Conservation (phyloP, 2,113 vertebrate species). For the Poeciliopsis occidentalis region DNA sequence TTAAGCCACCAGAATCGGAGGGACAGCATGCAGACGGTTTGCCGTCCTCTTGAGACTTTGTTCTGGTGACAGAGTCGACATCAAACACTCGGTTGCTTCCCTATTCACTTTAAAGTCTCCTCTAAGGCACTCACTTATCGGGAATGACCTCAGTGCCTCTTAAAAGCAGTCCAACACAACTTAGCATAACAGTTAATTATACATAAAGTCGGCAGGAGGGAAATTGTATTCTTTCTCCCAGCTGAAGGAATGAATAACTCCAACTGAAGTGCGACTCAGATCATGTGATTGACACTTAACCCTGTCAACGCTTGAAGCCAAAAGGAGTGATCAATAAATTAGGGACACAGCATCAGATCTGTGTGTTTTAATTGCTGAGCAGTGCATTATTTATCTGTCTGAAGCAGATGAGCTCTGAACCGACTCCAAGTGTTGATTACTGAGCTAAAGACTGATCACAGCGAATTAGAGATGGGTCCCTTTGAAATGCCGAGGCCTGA, state of each 20-base stretch:
- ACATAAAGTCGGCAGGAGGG: constrained; percentile 55
- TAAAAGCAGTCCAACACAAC: constrained; percentile 35
- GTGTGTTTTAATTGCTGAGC: constrained; percentile 74
- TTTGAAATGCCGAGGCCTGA: constrained; percentile 8
- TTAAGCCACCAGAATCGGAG: not conserved
- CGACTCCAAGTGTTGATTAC: constrained; percentile 67
- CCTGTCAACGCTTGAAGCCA: constrained; percentile 64
- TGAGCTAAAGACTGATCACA: constrained; percentile 64
- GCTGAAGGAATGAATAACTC: constrained; percentile 71
- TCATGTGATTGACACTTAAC: constrained; percentile 81
- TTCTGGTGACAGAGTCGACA: constrained; percentile 12
- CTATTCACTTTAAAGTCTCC: constrained; percentile 64
- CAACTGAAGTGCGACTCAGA: constrained; percentile 73
- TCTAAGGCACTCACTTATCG: constrained; percentile 28
- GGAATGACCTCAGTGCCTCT: constrained; percentile 38
- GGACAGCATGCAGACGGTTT: not conserved
- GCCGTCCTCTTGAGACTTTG: not conserved
- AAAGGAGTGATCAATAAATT: constrained; percentile 79
- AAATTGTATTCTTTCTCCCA: constrained; percentile 63
- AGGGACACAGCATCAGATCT: constrained; percentile 74
- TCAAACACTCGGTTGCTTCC: constrained; percentile 29
- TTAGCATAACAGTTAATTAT: constrained; percentile 72
- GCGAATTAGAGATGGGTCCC: constrained; percentile 49
- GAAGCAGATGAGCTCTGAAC: constrained; percentile 46
- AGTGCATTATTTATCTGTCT: constrained; percentile 78